These are phyloP conservation scores for Pyrocoelia pectoralis DNA, from an alignment of 2,888 invertebrate species.

Conservation along the genomic window DNA sequence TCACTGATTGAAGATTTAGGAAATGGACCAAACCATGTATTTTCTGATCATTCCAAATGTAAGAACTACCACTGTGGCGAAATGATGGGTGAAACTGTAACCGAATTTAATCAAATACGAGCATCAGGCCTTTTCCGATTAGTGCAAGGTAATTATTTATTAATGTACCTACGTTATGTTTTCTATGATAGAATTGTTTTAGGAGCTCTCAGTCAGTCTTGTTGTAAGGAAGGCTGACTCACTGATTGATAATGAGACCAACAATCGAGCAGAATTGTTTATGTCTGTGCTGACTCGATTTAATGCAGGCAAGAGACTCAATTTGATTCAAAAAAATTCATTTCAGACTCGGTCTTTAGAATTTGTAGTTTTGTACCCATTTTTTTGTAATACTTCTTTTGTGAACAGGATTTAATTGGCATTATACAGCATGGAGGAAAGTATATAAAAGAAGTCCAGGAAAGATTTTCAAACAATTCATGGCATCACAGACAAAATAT, in stretches of 20 bases:
- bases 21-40: slow-evolving; percentile 16
- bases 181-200: neutral
- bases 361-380: neutral
- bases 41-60: neutral
- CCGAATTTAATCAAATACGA: neutral
- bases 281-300: slow-evolving; percentile 11
- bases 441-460: neutral
- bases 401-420: neutral
- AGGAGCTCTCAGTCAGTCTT: slow-evolving; percentile 3
- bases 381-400: neutral
- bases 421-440: neutral
- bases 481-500: neutral
- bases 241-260: slow-evolving; percentile 20
- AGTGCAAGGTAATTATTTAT: neutral
- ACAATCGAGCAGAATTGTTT: slow-evolving; percentile 21
- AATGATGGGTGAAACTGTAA: neutral
- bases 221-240: neutral
- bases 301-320: no score
- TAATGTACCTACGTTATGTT: neutral
- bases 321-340: neutral
- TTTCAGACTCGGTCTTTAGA: slow-evolving; percentile 4
- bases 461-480: neutral
- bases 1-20: slow-evolving; percentile 9
- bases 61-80: neutral
- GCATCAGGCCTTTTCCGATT: neutral